Base-by-base conservation (phyloP, 2,888 invertebrate species). In the Polietes domitor region DNA sequence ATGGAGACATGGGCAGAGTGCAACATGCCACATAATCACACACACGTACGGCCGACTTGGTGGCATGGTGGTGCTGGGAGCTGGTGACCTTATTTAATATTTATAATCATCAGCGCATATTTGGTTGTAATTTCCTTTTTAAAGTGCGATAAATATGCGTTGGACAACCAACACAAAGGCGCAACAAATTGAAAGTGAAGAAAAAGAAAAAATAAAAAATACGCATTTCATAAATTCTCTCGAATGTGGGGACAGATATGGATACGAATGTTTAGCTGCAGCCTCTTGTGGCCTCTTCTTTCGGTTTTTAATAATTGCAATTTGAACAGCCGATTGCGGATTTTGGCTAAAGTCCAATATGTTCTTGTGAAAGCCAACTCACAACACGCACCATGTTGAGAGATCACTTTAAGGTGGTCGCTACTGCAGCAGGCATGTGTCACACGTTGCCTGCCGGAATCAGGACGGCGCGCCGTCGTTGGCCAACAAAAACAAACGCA, bases 381-480 rank as follows among this genome's bases (percentile, higher is more conserved):
- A 37, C n/a, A 15, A 0, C 17, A n/a, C 10, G 21, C 37, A 12
- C 19, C 19, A 19, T 65, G 65, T 37, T 65, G 53, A 37, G 55
- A 76, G 76, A 79, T 79, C 75, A 82, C 78, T 82, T 76, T 50
- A 82, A 82, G 78, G 82, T 82, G 78, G 72, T 72, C 78, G 72
- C 53, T 78, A 76, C 53, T 78, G 47, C 65, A 41, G 2, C 19
- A 17, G 32, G 65, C 19, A 65, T 41, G 65, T 37, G 65, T 65
- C 61, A 61, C 6, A 24, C 61, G 47, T n/a, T n/a, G 47, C 15
- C n/a, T 12, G 9, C 6, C 47, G 9, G 55, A 1, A 55, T 58
- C 24, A 26, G 24, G 24, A 58, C 58, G 15, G 4, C 58, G 4
- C 24, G 24, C 12, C 21, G 5, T 58, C 58, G 15, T 24, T 58